Percentiles rank a stretch among this genome's conserved stretches.
Conservation (phyloP, 2,113 vertebrate genomes). For the Scatophagus argus region DNA sequence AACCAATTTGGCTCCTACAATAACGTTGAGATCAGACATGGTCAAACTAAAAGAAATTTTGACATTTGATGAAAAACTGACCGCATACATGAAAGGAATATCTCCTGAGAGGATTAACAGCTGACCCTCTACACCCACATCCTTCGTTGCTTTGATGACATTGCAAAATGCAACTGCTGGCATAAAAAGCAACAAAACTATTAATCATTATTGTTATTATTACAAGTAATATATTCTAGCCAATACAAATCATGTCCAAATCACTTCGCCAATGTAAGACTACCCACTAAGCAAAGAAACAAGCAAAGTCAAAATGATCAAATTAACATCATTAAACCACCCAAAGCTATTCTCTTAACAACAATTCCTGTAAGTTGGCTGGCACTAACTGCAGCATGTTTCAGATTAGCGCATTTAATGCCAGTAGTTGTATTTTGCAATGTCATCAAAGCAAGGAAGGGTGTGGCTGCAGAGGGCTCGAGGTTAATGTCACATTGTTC, state of each 20-base stretch:
- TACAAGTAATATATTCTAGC: too few relatives aligned
- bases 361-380: background rate
- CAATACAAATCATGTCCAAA: too few relatives aligned
- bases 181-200: background rate
- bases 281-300: too few relatives aligned
- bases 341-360: background rate
- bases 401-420: background rate
- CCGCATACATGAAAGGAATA: background rate
- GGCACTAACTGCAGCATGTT: background rate
- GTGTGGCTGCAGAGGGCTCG: conserved; percentile 43
- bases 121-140: conserved; percentile 40
- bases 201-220: too few relatives aligned
- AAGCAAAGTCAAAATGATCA: too few relatives aligned
- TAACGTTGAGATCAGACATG: background rate
- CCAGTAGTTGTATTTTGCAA: conserved; percentile 40
- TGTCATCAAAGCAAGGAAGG: conserved; percentile 58
- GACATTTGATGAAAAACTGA: background rate
- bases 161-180: conserved; percentile 42
- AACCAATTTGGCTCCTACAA: too few relatives aligned
- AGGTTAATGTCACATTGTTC: fast-evolving
- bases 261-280: too few relatives aligned
- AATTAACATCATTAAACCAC: background rate
- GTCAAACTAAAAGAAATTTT: background rate
- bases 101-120: background rate
- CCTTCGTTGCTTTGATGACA: conserved; percentile 58